These are phyloP conservation scores for Seladonia tumulorum DNA, from an alignment of 2,888 invertebrate species.

Conservation along the genomic window DNA sequence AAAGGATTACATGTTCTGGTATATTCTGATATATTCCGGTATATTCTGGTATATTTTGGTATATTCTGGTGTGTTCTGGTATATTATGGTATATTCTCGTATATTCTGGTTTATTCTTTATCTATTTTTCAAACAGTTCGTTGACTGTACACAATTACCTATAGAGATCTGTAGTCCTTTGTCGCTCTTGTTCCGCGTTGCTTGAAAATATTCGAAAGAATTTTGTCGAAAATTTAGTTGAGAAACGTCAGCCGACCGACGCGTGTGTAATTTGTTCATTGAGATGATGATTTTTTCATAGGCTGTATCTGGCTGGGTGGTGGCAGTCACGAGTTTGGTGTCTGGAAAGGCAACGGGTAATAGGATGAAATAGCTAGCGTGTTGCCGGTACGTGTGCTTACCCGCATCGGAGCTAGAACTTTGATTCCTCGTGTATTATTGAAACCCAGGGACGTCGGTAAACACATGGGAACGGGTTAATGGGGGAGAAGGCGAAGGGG, in stretches of 20 bases:
- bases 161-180: too few species aligned
- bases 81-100: too few species aligned
- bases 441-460: constrained; percentile 18
- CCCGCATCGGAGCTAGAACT: constrained; percentile 23
- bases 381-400: constrained; percentile 15
- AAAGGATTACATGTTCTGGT: background rate
- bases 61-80: too few species aligned
- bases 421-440: constrained; percentile 18
- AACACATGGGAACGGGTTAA: constrained; percentile 22
- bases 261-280: background rate
- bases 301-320: background rate
- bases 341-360: constrained; percentile 29
- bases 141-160: too few species aligned
- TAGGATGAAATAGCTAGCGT: constrained; percentile 30
- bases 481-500: constrained; percentile 1
- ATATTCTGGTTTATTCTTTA: too few species aligned
- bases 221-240: background rate
- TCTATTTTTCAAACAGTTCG: too few species aligned
- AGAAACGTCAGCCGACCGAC: background rate
- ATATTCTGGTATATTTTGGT: too few species aligned
- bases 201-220: background rate
- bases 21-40: too few species aligned
- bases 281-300: background rate
- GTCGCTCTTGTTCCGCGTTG: too few species aligned
- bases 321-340: background rate